Percentiles rank a stretch among this genome's conserved stretches.
Conservation (phyloP, 2,888 invertebrate species). For the Synergus itoensis region DNA sequence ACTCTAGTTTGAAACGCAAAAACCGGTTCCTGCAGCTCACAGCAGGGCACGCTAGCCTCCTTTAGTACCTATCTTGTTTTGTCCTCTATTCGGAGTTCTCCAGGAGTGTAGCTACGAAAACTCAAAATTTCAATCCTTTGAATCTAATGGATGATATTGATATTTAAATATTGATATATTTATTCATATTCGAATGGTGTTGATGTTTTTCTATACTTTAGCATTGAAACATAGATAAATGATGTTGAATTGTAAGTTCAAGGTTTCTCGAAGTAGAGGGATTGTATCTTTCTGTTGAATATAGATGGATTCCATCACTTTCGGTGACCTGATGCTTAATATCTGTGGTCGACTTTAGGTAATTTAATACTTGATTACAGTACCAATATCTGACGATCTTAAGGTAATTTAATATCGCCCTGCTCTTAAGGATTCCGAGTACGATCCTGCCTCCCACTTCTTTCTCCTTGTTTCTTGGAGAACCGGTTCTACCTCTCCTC, state of each 20-base stretch:
- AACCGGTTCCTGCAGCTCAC: constrained; percentile 51
- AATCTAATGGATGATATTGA: too few relatives aligned
- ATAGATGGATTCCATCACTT: neutral
- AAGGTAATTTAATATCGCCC: constrained; percentile 32
- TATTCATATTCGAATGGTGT: too few relatives aligned
- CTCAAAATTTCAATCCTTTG: neutral
- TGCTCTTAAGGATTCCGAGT: constrained; percentile 38
- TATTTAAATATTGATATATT: too few relatives aligned
- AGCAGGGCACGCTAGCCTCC: constrained; percentile 46
- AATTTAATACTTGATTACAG: constrained; percentile 33
- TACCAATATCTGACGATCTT: constrained; percentile 2
- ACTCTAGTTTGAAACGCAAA: constrained; percentile 55
- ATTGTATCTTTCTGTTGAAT: neutral
- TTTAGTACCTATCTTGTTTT: constrained; percentile 46
- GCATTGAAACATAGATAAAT: too few relatives aligned
- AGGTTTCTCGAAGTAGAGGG: too few relatives aligned
- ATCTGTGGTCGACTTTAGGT: constrained; percentile 6
- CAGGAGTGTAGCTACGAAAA: constrained; percentile 19
- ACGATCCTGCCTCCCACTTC: constrained; percentile 44
- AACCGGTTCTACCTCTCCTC: constrained; percentile 53
- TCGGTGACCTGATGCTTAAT: neutral
- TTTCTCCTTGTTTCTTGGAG: constrained; percentile 54
- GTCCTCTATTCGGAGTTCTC: constrained; percentile 43
- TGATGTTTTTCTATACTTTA: too few relatives aligned
- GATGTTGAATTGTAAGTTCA: neutral